These are phyloP conservation scores for Dendrophyllia cribrosa DNA, from an alignment of 64 coral and sea anemone genomes.

Conservation along the genomic window DNA sequence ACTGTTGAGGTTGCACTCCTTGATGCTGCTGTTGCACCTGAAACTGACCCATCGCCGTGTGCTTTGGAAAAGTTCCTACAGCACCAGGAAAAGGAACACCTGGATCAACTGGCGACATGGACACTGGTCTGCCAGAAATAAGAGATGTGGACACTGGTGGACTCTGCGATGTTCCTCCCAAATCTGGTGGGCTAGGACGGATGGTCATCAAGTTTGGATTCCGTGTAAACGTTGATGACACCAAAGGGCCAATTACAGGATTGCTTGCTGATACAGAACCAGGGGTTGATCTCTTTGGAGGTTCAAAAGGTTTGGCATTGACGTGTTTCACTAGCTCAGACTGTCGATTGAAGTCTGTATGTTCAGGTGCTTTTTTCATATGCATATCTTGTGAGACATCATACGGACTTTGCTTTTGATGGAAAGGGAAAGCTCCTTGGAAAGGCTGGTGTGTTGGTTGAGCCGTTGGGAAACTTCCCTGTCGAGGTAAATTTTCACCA, in stretches of 20 bases:
- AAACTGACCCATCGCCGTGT: conserved; percentile 80
- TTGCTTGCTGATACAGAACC: conserved; percentile 59
- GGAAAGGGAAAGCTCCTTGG: conserved; percentile 63
- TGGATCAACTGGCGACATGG: conserved; percentile 86
- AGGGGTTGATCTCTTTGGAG: conserved; percentile 91
- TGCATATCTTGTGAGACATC: conserved; percentile 62
- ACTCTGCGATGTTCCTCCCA: conserved; percentile 81
- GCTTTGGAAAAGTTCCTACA: conserved; percentile 78
- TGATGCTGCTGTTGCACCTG: conserved; percentile 83
- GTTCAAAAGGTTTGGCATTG: conserved; percentile 99
- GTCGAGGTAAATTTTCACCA: conserved; percentile 45
- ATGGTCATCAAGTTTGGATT: conserved; percentile 80
- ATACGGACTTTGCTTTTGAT: conserved; percentile 64
- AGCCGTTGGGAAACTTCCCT: conserved; percentile 11
- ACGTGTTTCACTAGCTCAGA: conserved; percentile 96
- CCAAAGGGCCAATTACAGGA: conserved; percentile 55
- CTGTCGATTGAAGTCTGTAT: conserved; percentile 68
- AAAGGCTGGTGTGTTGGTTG: conserved; percentile 70
- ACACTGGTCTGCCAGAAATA: conserved; percentile 82
- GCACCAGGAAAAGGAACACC: conserved; percentile 72
- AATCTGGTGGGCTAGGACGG: conserved; percentile 64
- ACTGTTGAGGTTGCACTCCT: conserved; percentile 82
- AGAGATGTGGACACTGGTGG: conserved; percentile 76
- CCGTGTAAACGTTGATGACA: conserved; percentile 55
- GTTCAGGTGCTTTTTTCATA: conserved; percentile 64